phyloP scores from a whole-genome alignment of 2,888 invertebrate species.

The Adelognathus sp. region DNA sequence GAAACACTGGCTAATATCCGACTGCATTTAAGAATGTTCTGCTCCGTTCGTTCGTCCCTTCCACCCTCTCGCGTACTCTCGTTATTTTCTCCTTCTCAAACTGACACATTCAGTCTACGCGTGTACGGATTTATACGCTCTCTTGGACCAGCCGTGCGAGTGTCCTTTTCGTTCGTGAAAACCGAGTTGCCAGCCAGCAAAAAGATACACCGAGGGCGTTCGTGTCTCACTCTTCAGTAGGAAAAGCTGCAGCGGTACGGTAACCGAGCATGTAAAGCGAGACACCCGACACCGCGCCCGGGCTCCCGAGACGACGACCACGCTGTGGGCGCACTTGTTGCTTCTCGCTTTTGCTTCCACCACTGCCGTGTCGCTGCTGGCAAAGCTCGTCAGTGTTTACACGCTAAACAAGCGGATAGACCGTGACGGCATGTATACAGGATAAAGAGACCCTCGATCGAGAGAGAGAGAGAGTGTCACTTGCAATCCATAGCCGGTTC shows the following conservation, averaged over 20 bases:
- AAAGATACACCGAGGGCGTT: not conserved
- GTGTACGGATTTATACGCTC: constrained; percentile 1
- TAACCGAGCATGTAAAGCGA: constrained; percentile 53
- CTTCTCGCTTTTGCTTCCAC: constrained; percentile 47
- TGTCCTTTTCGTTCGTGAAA: constrained; percentile 18
- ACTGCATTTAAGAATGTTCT: constrained; percentile 52
- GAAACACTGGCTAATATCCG: constrained; percentile 22
- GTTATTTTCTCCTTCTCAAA: constrained; percentile 4
- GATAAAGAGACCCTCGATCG: not conserved
- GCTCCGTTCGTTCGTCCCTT: not conserved
- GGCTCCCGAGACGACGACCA: constrained; percentile 48
- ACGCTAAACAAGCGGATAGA: constrained; percentile 75
- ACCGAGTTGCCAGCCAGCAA: not conserved
- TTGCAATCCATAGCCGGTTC: constrained; percentile 9
- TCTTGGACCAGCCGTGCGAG: not conserved
- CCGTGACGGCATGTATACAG: constrained; percentile 19
- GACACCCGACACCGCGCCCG: constrained; percentile 54
- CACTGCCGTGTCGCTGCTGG: constrained; percentile 69
- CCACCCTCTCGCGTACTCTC: not conserved
- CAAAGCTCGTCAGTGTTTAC: constrained; percentile 75
- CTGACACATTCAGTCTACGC: constrained; percentile 22
- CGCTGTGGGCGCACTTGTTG: constrained; percentile 57
- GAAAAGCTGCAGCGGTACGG: constrained; percentile 20
- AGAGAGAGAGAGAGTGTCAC: no score
- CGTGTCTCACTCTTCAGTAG: not conserved